Evolutionary conservation across 1,140 invertebrate species (phyloP).

Genomic region (Whitmania pigra): DNA sequence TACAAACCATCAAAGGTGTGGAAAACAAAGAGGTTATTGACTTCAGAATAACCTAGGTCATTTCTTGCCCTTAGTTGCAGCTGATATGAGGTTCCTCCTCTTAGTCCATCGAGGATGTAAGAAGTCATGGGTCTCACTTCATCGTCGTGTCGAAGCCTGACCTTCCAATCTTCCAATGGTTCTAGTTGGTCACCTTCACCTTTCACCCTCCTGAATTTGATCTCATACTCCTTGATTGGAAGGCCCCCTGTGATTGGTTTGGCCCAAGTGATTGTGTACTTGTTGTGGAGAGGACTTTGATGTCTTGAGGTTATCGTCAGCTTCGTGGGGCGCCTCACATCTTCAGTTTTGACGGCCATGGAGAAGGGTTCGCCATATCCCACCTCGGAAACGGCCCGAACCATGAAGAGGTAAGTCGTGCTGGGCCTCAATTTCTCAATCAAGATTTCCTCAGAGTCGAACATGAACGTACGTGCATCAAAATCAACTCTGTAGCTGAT

Average conservation of each 20-base stretch:
- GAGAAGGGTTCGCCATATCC: constrained; percentile 48
- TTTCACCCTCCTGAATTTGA: constrained; percentile 18
- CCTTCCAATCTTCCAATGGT: constrained; percentile 23
- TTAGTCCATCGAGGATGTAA: constrained; percentile 48
- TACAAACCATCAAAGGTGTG: constrained; percentile 62
- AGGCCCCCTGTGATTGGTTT: constrained; percentile 21
- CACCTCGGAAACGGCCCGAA: constrained; percentile 69
- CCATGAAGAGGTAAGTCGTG: constrained; percentile 67
- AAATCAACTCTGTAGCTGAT: constrained; percentile 60
- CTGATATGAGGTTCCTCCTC: constrained; percentile 63
- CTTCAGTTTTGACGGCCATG: constrained; percentile 20
- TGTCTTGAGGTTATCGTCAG: constrained; percentile 11
- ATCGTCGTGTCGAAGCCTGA: constrained; percentile 10
- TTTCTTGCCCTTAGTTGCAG: constrained; percentile 73
- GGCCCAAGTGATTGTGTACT: constrained; percentile 22
- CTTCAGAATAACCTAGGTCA: constrained; percentile 58
- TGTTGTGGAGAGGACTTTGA: constrained; percentile 12
- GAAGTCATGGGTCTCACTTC: constrained; percentile 17
- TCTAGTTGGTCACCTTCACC: neutral
- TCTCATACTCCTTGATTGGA: constrained; percentile 22
- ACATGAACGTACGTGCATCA: constrained; percentile 47
- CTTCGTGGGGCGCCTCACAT: constrained; percentile 9
- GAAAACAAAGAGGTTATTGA: constrained; percentile 58
- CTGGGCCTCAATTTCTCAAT: constrained; percentile 59
- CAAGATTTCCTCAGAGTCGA: constrained; percentile 13